Percentiles rank a stretch among this genome's conserved stretches.
These are phyloP conservation scores for Drosophila athabasca DNA, from an alignment of 1,140 invertebrate genomes.

Conservation along the genomic window DNA sequence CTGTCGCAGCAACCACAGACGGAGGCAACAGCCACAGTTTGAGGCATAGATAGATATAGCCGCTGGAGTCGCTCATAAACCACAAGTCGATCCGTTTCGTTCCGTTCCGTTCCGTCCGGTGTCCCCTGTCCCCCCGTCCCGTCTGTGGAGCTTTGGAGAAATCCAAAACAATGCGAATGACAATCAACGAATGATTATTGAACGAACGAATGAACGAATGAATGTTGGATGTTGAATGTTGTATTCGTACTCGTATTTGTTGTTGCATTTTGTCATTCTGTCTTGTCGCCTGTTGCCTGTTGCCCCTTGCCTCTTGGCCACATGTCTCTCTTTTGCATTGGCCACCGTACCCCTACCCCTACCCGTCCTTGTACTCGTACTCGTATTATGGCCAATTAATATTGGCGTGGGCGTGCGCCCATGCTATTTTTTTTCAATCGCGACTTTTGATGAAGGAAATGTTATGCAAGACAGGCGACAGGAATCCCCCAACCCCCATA, in stretches of 20 bases:
- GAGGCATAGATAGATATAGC: too few species aligned
- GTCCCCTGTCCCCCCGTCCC: too few species aligned
- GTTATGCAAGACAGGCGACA: constrained; percentile 74
- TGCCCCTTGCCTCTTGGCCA: constrained; percentile 14
- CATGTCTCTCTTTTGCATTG: neutral
- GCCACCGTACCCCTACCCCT: neutral
- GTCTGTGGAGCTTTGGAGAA: too few species aligned
- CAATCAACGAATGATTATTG: constrained; percentile 70
- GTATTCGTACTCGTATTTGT: constrained; percentile 47
- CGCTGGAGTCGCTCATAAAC: constrained; percentile 4
- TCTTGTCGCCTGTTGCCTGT: constrained; percentile 60
- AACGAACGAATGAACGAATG: constrained; percentile 60
- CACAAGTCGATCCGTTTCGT: neutral
- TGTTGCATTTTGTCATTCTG: constrained; percentile 77
- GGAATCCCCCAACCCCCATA: constrained; percentile 46
- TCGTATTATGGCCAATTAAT: constrained; percentile 65
- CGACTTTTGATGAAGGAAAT: constrained; percentile 68
- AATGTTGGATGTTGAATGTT: constrained; percentile 59
- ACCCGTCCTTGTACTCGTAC: neutral
- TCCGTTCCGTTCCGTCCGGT: too few species aligned
- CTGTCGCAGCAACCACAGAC: constrained; percentile 8
- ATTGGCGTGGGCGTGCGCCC: constrained; percentile 68
- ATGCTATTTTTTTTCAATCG: constrained; percentile 16
- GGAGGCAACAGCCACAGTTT: constrained; percentile 16
- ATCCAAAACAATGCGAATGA: constrained; percentile 70